Percentiles rank a stretch among this genome's conserved stretches.
Evolutionary conservation across 2,113 vertebrate species (phyloP).

Genomic region (Plotosus lineatus): DNA sequence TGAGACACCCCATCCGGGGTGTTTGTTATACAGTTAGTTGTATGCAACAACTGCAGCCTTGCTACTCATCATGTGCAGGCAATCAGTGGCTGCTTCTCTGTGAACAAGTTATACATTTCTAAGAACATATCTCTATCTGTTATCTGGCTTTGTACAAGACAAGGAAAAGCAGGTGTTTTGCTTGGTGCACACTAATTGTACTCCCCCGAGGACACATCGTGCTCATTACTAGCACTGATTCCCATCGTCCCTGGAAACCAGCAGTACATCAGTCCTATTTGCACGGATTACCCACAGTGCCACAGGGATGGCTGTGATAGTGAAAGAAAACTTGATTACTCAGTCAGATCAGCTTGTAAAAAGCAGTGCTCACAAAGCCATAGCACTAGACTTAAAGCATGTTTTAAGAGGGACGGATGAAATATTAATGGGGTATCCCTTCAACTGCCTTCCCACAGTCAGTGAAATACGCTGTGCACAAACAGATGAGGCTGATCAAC

Average conservation of each 20-base stretch:
- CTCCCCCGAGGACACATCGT: neutral
- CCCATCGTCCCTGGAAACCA: slow-evolving; percentile 45
- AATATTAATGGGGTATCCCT: slow-evolving; percentile 53
- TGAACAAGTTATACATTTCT: neutral
- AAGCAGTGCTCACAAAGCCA: slow-evolving; percentile 6
- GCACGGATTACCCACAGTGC: slow-evolving; percentile 52
- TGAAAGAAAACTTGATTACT: slow-evolving; percentile 47
- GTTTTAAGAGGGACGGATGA: slow-evolving; percentile 41
- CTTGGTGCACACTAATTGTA: slow-evolving; percentile 9
- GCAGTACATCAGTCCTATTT: slow-evolving; percentile 50
- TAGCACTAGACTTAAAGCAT: neutral
- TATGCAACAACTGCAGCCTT: neutral
- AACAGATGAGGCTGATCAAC: slow-evolving; percentile 39
- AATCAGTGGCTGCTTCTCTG: neutral
- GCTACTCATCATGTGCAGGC: neutral
- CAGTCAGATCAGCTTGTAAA: slow-evolving; percentile 47
- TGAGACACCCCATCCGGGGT: slow-evolving; percentile 1
- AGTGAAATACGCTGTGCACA: slow-evolving; percentile 22
- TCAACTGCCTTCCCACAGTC: slow-evolving; percentile 18
- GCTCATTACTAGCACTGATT: neutral
- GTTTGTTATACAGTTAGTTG: neutral
- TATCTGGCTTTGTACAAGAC: neutral
- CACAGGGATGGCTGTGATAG: slow-evolving; percentile 43
- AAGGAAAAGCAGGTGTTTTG: slow-evolving; percentile 37
- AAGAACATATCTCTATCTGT: neutral